A percentile compares a stretch with the other conserved stretches of the same genome.
phyloP scores from a whole-genome alignment of 2,888 invertebrate genomes.

The Drosophila bunnanda region DNA sequence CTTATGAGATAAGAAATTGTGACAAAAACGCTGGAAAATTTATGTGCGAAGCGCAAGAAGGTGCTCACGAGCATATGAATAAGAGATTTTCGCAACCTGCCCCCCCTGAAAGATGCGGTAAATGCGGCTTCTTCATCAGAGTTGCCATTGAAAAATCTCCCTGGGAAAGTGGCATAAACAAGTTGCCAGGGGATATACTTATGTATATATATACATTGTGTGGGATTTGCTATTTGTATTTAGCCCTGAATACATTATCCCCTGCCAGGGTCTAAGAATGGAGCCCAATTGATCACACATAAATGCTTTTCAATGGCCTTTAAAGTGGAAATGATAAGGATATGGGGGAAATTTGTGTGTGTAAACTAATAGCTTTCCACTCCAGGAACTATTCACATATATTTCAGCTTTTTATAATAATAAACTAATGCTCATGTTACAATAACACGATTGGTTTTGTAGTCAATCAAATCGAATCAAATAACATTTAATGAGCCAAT shows the following conservation, averaged over 20 bases:
- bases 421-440: background rate
- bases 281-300: constrained; percentile 9
- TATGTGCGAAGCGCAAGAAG: constrained; percentile 47
- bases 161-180: constrained; percentile 22
- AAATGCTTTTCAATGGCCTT: constrained; percentile 10
- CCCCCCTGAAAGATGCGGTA: constrained; percentile 14
- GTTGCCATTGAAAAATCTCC: constrained; percentile 18
- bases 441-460: background rate
- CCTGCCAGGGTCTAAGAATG: constrained; percentile 1
- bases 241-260: constrained; percentile 35
- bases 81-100: constrained; percentile 38
- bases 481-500: constrained; percentile 17
- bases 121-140: constrained; percentile 39
- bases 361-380: constrained; percentile 2
- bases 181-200: constrained; percentile 19
- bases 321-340: background rate
- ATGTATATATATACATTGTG: background rate
- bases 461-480: constrained; percentile 16
- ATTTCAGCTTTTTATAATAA: too few relatives aligned
- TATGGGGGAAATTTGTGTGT: background rate
- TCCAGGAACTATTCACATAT: background rate
- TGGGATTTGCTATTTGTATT: constrained; percentile 17
- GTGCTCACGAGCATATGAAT: constrained; percentile 49
- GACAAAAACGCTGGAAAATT: constrained; percentile 71
- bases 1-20: constrained; percentile 72